phyloP scores from a whole-genome alignment of 1,140 invertebrate genomes.

The Pseudoatta argentina region DNA sequence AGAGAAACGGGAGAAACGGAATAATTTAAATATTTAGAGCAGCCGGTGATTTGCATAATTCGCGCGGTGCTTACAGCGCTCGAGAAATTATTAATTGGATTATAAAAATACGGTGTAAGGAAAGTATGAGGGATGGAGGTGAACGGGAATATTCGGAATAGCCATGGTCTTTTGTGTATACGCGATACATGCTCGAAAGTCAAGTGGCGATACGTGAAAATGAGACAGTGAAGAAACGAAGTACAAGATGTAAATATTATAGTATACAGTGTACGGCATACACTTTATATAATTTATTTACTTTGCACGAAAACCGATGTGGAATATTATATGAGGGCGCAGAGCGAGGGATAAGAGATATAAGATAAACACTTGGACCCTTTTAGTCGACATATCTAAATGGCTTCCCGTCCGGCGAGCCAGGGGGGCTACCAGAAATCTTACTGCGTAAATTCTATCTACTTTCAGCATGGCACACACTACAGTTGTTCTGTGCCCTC shows the following conservation, averaged over 20 bases:
- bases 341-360: constrained; percentile 11
- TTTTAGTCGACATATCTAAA: constrained; percentile 18
- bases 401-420: not conserved
- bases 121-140: not conserved
- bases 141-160: not conserved
- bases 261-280: not conserved
- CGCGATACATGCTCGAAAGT: not conserved
- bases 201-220: constrained; percentile 10
- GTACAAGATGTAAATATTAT: constrained; percentile 1
- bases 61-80: not conserved
- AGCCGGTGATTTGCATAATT: not conserved
- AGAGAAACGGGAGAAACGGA: not conserved
- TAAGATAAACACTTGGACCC: constrained; percentile 11
- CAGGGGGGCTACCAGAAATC: not conserved
- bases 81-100: not conserved
- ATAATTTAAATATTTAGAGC: not conserved
- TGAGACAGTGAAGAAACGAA: not conserved
- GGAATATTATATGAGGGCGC: not conserved
- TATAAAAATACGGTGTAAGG: not conserved
- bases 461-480: no score
- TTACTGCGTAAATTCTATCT: constrained; percentile 13
- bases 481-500: not conserved
- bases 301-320: not conserved
- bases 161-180: not conserved
- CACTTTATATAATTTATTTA: constrained; percentile 12